Evolutionary conservation across 2,797 vertebrate genomes (phyloP), one percentile per base, ranked within the genome.

Genomic region (Pipistrellus pipistrellus): DNA sequence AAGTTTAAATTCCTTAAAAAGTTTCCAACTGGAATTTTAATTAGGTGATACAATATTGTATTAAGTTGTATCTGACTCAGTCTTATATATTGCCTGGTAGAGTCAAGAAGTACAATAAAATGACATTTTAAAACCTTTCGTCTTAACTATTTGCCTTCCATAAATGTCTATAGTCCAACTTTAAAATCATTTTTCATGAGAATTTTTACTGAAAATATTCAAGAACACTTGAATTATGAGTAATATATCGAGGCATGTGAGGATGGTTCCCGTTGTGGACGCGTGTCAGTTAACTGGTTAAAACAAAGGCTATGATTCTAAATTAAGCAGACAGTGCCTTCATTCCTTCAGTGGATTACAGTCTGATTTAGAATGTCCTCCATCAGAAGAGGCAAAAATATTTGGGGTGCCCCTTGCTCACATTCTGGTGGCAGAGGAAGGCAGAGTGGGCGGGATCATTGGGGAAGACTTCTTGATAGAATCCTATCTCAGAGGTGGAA

Each of bases 21-120:
- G 73, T 48, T 25, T 27, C 15, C 55, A 95, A 48, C 3, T 91
- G n/a, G 27, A 95, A 81, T 84, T 94, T 86, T 91, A 51, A 51
- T 69, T 77, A 20, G 46, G 30, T 95, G 20, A 85, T 55, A 17
- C 14, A 8, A 64, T 68, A 35, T 55, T n/a, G 0, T 69, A 51
- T 72, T 80, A 73, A 76, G 53, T 85, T 89, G 30, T 77, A 46
- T 48, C 27, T 92, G 32, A 96, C 7, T 48, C 13, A 55, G 38
- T 41, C 25, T 66, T 82, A 73, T 51, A 20, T 35, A 57, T 51
- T 85, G 11, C 48, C 55, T 78, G 51, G 51, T 69, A n/a, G 81
- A 71, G 10, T 75, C 8, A 78, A 91, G n/a, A 68, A 64, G 7
- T 82, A 51, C 75, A 73, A 46, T 51, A 71, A 59, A 14, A 64